Evolutionary conservation across 2,888 invertebrate genomes (phyloP).

Genomic region (Megalurothrips usitatus): DNA sequence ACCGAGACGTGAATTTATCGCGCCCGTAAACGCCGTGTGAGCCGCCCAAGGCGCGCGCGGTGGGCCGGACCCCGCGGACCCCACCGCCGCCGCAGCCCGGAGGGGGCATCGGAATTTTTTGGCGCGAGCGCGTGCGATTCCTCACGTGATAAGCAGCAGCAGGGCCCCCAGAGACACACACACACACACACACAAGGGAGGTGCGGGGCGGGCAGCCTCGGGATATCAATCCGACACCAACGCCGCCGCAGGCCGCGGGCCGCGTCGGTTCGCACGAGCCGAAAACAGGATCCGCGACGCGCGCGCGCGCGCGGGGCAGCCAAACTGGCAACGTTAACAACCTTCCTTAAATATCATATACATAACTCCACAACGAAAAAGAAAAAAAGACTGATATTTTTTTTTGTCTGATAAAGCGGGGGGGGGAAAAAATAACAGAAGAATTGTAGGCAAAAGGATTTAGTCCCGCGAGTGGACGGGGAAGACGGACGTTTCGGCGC

Average conservation of each 20-base stretch:
- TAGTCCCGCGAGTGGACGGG: neutral
- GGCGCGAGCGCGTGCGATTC: too few species aligned
- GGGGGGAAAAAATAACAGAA: neutral
- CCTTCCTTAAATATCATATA: too few species aligned
- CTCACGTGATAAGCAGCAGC: too few species aligned
- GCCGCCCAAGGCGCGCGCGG: conserved; percentile 10
- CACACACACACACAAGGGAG: neutral
- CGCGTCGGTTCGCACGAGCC: neutral
- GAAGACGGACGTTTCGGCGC: neutral
- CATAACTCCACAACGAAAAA: neutral
- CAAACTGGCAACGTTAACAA: too few species aligned
- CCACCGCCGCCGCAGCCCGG: too few species aligned
- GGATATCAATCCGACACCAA: too few species aligned
- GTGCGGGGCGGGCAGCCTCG: too few species aligned
- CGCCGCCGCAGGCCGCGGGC: too few species aligned
- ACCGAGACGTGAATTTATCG: neutral
- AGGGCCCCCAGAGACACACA: too few species aligned
- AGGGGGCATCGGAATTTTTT: too few species aligned
- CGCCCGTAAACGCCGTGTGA: conserved; percentile 1
- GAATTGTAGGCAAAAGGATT: neutral
- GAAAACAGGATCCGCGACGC: neutral
- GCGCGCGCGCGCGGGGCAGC: neutral
- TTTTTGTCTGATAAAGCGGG: neutral
- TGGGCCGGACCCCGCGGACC: neutral
- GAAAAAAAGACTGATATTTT: neutral